These are phyloP conservation scores for Romanomermis culicivorax DNA, from an alignment of 2,888 invertebrate genomes.

Conservation along the genomic window DNA sequence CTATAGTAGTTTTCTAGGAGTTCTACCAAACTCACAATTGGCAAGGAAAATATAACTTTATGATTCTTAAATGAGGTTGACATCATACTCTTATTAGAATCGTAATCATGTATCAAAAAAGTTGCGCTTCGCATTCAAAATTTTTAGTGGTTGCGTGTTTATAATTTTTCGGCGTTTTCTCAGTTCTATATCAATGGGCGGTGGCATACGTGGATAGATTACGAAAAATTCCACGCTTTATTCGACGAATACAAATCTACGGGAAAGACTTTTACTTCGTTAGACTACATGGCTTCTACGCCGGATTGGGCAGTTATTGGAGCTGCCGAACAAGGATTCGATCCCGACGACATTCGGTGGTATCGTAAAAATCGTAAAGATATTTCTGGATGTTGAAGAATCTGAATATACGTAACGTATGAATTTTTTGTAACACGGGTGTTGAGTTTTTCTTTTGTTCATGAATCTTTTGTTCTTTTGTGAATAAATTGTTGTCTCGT, in stretches of 20 bases:
- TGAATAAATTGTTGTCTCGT: too few relatives aligned
- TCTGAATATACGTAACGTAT: too few relatives aligned
- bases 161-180: conserved; percentile 13
- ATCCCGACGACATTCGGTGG: conserved; percentile 36
- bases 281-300: conserved; percentile 37
- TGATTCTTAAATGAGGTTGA: too few relatives aligned
- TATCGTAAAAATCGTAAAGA: conserved; percentile 10
- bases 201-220: conserved; percentile 42
- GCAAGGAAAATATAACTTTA: too few relatives aligned
- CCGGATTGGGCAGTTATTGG: conserved; percentile 40
- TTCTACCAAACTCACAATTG: too few relatives aligned
- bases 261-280: conserved; percentile 32
- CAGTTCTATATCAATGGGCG: conserved; percentile 35
- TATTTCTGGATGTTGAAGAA: conserved; percentile 8
- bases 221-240: conserved; percentile 36
- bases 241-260: conserved; percentile 28
- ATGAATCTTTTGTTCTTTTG: too few relatives aligned
- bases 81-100: too few relatives aligned
- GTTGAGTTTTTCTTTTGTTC: too few relatives aligned
- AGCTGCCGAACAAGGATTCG: conserved; percentile 37
- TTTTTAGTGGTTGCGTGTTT: not conserved
- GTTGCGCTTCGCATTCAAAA: too few relatives aligned
- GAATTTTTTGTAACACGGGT: too few relatives aligned
- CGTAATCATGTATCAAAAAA: too few relatives aligned
- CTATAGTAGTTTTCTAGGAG: too few relatives aligned